phyloP scores from a whole-genome alignment of 2,888 invertebrate species.

The Gordius sp. region DNA sequence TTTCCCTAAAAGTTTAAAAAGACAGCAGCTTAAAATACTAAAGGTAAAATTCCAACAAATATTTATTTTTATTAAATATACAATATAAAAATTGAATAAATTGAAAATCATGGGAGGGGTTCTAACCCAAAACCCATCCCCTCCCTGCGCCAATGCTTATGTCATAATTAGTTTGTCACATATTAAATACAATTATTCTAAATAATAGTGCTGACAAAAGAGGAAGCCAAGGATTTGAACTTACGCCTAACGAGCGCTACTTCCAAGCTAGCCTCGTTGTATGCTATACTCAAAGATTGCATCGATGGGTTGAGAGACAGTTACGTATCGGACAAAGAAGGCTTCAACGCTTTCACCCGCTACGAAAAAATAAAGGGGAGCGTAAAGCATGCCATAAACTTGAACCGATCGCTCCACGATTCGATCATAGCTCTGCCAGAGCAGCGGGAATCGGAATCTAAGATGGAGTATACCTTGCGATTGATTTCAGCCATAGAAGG shows the following conservation, averaged over 20 bases:
- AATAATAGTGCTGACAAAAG: slow-evolving; percentile 3
- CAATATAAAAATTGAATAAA: too few relatives aligned
- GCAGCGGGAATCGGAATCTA: neutral
- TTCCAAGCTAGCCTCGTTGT: neutral
- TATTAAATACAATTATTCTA: too few relatives aligned
- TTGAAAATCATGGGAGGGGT: too few relatives aligned
- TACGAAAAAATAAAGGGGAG: neutral
- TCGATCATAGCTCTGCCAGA: neutral
- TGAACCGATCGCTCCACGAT: neutral
- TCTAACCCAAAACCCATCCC: too few relatives aligned
- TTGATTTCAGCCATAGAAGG: slow-evolving; percentile 1
- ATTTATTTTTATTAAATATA: too few relatives aligned
- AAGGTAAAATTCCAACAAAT: too few relatives aligned
- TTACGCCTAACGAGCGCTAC: neutral
- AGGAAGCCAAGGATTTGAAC: neutral
- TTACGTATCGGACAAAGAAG: neutral
- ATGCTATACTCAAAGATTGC: neutral
- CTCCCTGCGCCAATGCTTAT: too few relatives aligned
- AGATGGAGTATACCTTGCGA: neutral
- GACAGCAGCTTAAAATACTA: too few relatives aligned
- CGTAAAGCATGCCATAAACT: neutral
- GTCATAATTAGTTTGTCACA: too few relatives aligned
- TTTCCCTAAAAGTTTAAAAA: too few relatives aligned
- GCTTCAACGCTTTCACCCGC: neutral
- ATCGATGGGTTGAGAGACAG: neutral